Evolutionary conservation across 2,797 vertebrate species (phyloP), one percentile per base, ranked within the genome.

Genomic region (Erpetoichthys calabaricus): DNA sequence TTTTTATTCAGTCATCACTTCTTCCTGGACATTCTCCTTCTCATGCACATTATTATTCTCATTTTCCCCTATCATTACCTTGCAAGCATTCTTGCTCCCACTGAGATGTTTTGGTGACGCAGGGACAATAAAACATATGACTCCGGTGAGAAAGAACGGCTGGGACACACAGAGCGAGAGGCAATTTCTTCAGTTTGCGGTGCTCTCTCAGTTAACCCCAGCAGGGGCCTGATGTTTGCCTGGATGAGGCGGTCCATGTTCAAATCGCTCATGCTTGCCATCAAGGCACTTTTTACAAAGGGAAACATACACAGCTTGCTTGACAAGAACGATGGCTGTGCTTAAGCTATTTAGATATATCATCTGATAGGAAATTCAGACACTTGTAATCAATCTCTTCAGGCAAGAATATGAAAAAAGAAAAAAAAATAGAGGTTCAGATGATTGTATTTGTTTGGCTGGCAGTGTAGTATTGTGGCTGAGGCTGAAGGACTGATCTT

Each of bases 21-120:
- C 25, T 25, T 25, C 25, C 25, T 25, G 25, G 25, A 25, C 25
- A 25, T 25, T 57, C 79, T 75, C 54, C 57, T 60, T 62, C 57
- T 57, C 57, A 64, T 53, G 57, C 76, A 76, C 78, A 82, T 81
- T 84, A 87, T 84, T 69, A 57, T 76, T 78, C 76, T 81, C 85
- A 86, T 84, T 79, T 86, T 80, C 74, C 84, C 82, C 86, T 80
- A 75, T 83, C 73, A 65, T 85, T 78, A 75, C 70, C 80, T 72
- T 72, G 76, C 82, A 80, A 85, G 83, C 75, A 78, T 75, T 84
- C 72, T 78, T 67, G 81, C 74, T 77, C 88, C 86, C 72, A 80
- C 87, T 82, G 91, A 67, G 71, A 64, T 62, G 82, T 75, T 73
- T 77, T 82, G 73, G 69, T 80, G 82, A 84, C 77, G 78, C 77